Evolutionary conservation across 2,113 vertebrate genomes (phyloP).

Genomic region (Mungos mungo): DNA sequence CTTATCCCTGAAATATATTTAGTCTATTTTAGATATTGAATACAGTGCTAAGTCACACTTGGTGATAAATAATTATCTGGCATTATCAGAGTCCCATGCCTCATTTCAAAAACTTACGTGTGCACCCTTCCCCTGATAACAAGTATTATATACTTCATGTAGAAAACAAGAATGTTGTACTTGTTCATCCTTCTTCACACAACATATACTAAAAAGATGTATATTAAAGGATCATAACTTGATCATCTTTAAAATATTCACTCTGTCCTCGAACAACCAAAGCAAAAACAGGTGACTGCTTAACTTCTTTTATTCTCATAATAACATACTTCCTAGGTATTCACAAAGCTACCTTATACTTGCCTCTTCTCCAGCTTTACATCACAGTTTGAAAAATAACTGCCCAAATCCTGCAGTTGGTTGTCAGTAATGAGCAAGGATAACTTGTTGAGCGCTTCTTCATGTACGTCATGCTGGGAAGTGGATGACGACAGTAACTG

Average conservation of each 20-base stretch:
- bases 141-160: not conserved
- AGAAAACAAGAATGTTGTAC: not conserved
- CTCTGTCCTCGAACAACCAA: not conserved
- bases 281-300: conserved; percentile 10
- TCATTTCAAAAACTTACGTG: conserved; percentile 26
- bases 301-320: conserved; percentile 22
- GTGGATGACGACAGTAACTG: not conserved
- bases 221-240: not conserved
- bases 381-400: not conserved
- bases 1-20: conserved; percentile 4
- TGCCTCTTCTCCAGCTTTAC: not conserved
- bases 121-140: not conserved
- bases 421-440: not conserved
- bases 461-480: not conserved
- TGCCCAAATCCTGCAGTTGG: not conserved
- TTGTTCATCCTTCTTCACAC: not conserved
- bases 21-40: not conserved
- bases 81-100: not conserved
- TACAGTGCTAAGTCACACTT: not conserved
- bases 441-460: not conserved
- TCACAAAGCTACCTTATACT: not conserved
- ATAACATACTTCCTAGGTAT: not conserved
- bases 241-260: conserved; percentile 33
- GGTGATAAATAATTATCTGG: conserved; percentile 21
- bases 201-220: not conserved